These are phyloP conservation scores for Littorina saxatilis DNA, from an alignment of 1,140 invertebrate species.

Conservation along the genomic window DNA sequence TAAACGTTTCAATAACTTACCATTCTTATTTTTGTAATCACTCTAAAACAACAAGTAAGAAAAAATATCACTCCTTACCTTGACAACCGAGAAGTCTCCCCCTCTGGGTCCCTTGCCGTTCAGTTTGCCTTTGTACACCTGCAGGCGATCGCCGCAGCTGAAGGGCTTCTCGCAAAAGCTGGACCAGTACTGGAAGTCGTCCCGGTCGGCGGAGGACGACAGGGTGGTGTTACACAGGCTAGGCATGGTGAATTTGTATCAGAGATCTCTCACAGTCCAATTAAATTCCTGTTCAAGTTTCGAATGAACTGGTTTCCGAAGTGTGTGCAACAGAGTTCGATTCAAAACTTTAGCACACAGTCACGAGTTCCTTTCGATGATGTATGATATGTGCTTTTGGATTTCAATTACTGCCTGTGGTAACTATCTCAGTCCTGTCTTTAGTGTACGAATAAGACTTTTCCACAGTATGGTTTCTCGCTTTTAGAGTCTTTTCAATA, in stretches of 20 bases:
- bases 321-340: neutral
- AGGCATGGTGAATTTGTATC: constrained; percentile 6
- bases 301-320: neutral
- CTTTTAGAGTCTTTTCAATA: too few species aligned
- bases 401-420: too few species aligned
- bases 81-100: constrained; percentile 38
- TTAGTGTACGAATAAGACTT: too few species aligned
- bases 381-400: too few species aligned
- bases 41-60: too few species aligned
- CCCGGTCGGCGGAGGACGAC: constrained; percentile 32
- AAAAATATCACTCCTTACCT: too few species aligned
- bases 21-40: too few species aligned
- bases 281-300: too few species aligned
- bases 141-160: constrained; percentile 30
- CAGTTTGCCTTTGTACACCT: constrained; percentile 37
- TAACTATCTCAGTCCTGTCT: too few species aligned
- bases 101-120: constrained; percentile 40
- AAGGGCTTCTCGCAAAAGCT: constrained; percentile 34
- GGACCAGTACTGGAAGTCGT: constrained; percentile 39
- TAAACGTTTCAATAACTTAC: too few species aligned
- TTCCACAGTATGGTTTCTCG: too few species aligned
- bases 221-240: constrained; percentile 39
- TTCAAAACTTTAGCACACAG: neutral
- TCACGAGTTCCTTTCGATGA: too few species aligned
- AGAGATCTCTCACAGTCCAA: neutral